These are phyloP conservation scores for Phlogophora meticulosa DNA, from an alignment of 2,888 invertebrate genomes.

Conservation along the genomic window DNA sequence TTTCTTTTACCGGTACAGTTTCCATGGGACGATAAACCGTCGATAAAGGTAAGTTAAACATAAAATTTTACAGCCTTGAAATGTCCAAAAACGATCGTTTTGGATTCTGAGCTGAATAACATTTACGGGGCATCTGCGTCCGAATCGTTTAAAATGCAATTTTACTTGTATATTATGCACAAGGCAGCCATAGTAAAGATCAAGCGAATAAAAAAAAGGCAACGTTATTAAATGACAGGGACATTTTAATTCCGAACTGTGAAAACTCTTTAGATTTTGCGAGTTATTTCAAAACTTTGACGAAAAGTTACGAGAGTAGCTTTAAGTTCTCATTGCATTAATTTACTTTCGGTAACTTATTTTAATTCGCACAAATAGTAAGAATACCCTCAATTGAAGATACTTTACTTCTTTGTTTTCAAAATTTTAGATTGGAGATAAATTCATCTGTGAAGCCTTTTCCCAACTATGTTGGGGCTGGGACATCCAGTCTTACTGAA, in stretches of 20 bases:
- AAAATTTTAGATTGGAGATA: background rate
- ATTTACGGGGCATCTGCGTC: conserved; percentile 10
- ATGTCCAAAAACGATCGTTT: conserved; percentile 39
- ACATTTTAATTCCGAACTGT: background rate
- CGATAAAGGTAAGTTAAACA: conserved; percentile 39
- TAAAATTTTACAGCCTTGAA: conserved; percentile 45
- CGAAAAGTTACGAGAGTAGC: background rate
- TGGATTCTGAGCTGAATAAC: conserved; percentile 32
- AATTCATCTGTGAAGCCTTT: too few species aligned
- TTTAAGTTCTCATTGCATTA: background rate
- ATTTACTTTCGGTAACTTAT: background rate
- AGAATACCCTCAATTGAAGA: background rate
- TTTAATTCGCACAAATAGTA: background rate
- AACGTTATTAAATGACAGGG: background rate
- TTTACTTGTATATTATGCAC: conserved; percentile 27
- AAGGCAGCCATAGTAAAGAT: background rate
- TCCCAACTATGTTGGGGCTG: too few species aligned
- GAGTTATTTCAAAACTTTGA: background rate
- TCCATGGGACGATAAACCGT: conserved; percentile 14
- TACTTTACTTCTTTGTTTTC: background rate
- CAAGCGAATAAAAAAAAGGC: background rate
- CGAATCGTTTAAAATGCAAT: conserved; percentile 38
- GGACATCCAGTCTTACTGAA: too few species aligned
- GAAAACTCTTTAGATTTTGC: background rate
- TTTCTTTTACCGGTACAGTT: conserved; percentile 10